Conservation (phyloP, 2,113 vertebrate genomes). For the Rutilus rutilus region DNA sequence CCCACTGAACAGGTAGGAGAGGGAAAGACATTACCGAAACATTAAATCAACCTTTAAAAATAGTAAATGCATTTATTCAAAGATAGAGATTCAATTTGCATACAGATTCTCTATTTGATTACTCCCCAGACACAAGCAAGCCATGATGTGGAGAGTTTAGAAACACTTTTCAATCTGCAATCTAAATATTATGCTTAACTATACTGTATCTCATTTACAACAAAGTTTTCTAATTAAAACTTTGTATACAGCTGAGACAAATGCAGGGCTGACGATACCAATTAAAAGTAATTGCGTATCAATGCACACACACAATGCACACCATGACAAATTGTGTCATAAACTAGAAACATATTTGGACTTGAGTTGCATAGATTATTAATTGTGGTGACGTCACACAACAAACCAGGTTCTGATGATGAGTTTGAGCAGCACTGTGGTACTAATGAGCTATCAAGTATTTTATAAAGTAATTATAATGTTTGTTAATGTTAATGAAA, state of each 20-base stretch:
- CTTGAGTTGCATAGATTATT: not conserved
- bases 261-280: constrained; percentile 36
- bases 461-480: not conserved
- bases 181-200: constrained; percentile 51
- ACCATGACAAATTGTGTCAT: constrained; percentile 1
- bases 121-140: constrained; percentile 58
- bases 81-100: constrained; percentile 67
- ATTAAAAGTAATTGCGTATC: constrained; percentile 28
- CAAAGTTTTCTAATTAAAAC: constrained; percentile 57
- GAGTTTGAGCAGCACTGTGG: not conserved
- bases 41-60: constrained; percentile 67
- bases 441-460: not conserved
- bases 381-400: constrained; percentile 13
- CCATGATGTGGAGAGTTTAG: constrained; percentile 58
- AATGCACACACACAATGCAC: constrained; percentile 12
- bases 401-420: not conserved
- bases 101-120: constrained; percentile 66
- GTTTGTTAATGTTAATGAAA: not conserved
- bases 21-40: constrained; percentile 57
- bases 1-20: constrained; percentile 56
- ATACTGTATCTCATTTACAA: constrained; percentile 44
- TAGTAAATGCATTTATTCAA: constrained; percentile 65
- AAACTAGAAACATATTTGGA: constrained; percentile 6
- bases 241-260: constrained; percentile 51
- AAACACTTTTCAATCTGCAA: constrained; percentile 61